Conservation (phyloP, 1,140 invertebrate species). For the Eupristina koningsbergeri region DNA sequence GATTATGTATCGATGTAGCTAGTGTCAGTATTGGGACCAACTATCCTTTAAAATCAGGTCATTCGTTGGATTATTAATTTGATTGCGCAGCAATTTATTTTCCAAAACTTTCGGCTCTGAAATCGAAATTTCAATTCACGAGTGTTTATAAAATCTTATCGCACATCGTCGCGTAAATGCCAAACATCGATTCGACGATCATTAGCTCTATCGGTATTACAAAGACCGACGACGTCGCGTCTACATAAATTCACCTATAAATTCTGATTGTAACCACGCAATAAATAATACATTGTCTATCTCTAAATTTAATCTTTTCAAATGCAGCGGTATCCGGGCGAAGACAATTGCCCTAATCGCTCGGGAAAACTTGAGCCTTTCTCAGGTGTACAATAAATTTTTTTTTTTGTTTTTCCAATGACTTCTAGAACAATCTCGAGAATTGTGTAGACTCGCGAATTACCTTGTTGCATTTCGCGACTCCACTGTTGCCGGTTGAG, state of each 20-base stretch:
- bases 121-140: constrained; percentile 14
- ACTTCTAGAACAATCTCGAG: too few relatives aligned
- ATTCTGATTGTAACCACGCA: too few relatives aligned
- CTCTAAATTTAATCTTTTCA: not conserved
- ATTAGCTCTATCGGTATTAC: not conserved
- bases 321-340: too few relatives aligned
- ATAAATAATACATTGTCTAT: not conserved
- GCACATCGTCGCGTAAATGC: not conserved
- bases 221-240: not conserved
- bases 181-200: not conserved
- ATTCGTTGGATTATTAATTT: constrained; percentile 31
- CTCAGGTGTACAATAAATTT: too few relatives aligned
- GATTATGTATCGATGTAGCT: constrained; percentile 31
- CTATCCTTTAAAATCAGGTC: constrained; percentile 7
- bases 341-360: too few relatives aligned
- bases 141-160: not conserved
- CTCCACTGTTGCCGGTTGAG: too few relatives aligned
- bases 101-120: constrained; percentile 30
- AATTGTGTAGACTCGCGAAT: too few relatives aligned
- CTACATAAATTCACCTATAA: too few relatives aligned
- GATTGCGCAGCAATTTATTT: constrained; percentile 14
- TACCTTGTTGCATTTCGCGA: too few relatives aligned
- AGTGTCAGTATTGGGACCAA: constrained; percentile 8
- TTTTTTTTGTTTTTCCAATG: too few relatives aligned
- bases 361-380: too few relatives aligned